A percentile compares a stretch with the other conserved stretches of the same genome.
These are phyloP conservation scores for Drosophila grimshawi DNA, from an alignment of 1,140 invertebrate genomes.

Conservation along the genomic window DNA sequence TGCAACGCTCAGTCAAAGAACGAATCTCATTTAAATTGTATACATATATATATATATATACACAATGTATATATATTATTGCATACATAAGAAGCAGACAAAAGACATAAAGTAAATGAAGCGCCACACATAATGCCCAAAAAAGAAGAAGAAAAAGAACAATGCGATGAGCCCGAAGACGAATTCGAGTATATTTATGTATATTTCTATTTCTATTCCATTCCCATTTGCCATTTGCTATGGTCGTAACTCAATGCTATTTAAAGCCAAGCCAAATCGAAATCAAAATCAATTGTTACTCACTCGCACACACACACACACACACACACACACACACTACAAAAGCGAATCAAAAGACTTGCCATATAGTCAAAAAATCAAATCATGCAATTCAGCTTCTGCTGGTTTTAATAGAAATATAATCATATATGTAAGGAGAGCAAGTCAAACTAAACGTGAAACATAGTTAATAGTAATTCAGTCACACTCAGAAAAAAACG, in stretches of 20 bases:
- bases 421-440: slow-evolving; percentile 54
- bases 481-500: no score
- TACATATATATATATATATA: slow-evolving; percentile 21
- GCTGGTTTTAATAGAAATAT: slow-evolving; percentile 66
- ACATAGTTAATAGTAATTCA: not conserved
- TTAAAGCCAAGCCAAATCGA: slow-evolving; percentile 57
- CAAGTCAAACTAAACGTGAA: not conserved
- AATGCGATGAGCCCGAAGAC: slow-evolving; percentile 13
- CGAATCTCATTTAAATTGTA: slow-evolving; percentile 70
- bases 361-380: not conserved
- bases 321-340: slow-evolving; percentile 11
- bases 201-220: slow-evolving; percentile 72
- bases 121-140: slow-evolving; percentile 62
- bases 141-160: slow-evolving; percentile 15
- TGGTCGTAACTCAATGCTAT: slow-evolving; percentile 69
- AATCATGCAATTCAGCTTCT: slow-evolving; percentile 21
- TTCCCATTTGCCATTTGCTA: slow-evolving; percentile 51
- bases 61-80: not conserved
- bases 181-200: slow-evolving; percentile 31
- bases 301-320: not conserved
- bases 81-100: slow-evolving; percentile 67
- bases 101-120: slow-evolving; percentile 80
- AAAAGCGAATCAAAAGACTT: slow-evolving; percentile 38
- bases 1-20: slow-evolving; percentile 52
- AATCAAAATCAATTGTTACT: slow-evolving; percentile 75